Evolutionary conservation across 2,888 invertebrate genomes (phyloP).

Genomic region (Drosophila cognata): DNA sequence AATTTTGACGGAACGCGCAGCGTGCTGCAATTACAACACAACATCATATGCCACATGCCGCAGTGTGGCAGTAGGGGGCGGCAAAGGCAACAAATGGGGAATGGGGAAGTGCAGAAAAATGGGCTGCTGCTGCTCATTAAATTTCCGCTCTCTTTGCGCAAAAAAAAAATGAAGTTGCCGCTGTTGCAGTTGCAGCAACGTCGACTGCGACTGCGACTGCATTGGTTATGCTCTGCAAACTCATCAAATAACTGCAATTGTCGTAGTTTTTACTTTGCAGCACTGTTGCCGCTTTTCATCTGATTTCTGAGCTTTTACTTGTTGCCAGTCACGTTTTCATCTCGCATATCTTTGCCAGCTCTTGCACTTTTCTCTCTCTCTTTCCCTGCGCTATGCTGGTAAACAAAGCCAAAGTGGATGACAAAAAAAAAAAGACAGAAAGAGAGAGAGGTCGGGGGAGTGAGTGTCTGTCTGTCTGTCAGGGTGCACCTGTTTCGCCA

Average conservation of each 20-base stretch:
- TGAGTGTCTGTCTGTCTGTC: not conserved
- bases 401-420: slow-evolving; percentile 48
- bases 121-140: slow-evolving; percentile 65
- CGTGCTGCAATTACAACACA: slow-evolving; percentile 39
- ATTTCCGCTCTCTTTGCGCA: slow-evolving; percentile 77
- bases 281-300: slow-evolving; percentile 67
- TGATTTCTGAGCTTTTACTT: slow-evolving; percentile 52
- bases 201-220: slow-evolving; percentile 20
- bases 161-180: slow-evolving; percentile 56
- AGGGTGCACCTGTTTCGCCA: slow-evolving; percentile 63
- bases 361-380: slow-evolving; percentile 35
- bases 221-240: slow-evolving; percentile 78
- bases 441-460: slow-evolving; percentile 4
- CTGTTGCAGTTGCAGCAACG: slow-evolving; percentile 41
- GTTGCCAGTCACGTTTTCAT: slow-evolving; percentile 71
- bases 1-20: slow-evolving; percentile 48
- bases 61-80: slow-evolving; percentile 6
- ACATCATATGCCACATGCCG: slow-evolving; percentile 21
- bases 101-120: slow-evolving; percentile 1
- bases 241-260: slow-evolving; percentile 81
- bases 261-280: slow-evolving; percentile 63
- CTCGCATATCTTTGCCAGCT: slow-evolving; percentile 52
- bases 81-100: not conserved
- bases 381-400: not conserved
- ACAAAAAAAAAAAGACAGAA: slow-evolving; percentile 39